A percentile compares a stretch with the other conserved stretches of the same genome.
Conservation (phyloP, 2,797 vertebrate genomes). For the Sitta carolinensis region DNA sequence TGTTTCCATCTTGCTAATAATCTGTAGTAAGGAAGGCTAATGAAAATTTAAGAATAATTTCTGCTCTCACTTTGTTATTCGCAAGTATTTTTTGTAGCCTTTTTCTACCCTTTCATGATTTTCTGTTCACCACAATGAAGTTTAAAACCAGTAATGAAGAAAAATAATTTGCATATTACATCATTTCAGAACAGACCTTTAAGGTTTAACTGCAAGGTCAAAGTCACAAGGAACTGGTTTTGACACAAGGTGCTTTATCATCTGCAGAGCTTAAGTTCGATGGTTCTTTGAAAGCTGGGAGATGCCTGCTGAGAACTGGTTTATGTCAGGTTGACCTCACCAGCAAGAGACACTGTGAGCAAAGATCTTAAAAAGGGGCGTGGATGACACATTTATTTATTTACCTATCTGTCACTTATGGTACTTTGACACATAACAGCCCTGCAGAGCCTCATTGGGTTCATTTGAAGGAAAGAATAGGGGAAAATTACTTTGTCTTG, state of each 20-base stretch:
- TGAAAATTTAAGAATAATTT: background rate
- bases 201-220: background rate
- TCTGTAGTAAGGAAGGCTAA: background rate
- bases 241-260: constrained; percentile 29
- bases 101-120: background rate
- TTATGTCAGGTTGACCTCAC: constrained; percentile 40
- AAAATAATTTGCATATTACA: background rate
- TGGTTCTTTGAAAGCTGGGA: constrained; percentile 27
- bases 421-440: background rate
- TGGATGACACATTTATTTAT: constrained; percentile 18
- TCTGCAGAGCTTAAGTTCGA: constrained; percentile 2
- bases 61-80: background rate
- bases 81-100: background rate
- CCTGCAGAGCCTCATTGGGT: background rate
- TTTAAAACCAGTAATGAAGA: background rate
- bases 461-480: background rate
- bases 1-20: background rate
- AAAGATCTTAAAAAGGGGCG: constrained; percentile 22
- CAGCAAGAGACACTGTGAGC: constrained; percentile 17
- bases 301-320: constrained; percentile 44
- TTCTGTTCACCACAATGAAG: background rate
- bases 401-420: background rate
- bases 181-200: background rate
- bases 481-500: background rate
- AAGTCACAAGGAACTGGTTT: constrained; percentile 17